A percentile compares a stretch with the other conserved stretches of the same genome.
Evolutionary conservation across 1,140 invertebrate species (phyloP).

Genomic region (Drosophila pallidifrons): DNA sequence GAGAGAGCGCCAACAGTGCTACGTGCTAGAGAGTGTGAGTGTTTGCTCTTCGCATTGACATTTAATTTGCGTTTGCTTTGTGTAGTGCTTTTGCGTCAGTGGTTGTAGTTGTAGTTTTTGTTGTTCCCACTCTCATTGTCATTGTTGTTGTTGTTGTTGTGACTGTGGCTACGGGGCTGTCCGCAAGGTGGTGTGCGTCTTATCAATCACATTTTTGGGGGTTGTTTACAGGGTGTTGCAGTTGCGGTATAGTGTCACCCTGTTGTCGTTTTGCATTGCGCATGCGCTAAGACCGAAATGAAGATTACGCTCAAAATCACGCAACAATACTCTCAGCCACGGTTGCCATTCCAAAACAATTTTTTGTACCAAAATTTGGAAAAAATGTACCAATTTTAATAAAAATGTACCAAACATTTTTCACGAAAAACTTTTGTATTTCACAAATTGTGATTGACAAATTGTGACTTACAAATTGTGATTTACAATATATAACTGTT

Average conservation of each 20-base stretch:
- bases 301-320: conserved; percentile 5
- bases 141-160: conserved; percentile 17
- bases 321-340: neutral
- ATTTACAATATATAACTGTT: too few species aligned
- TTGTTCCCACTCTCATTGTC: neutral
- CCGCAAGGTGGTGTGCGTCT: conserved; percentile 26
- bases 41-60: conserved; percentile 56
- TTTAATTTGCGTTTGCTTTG: conserved; percentile 45
- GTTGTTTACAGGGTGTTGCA: conserved; percentile 46
- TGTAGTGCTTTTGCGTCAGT: conserved; percentile 25
- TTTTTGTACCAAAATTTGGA: too few species aligned
- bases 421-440: too few species aligned
- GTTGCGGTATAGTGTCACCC: neutral
- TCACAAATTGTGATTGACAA: too few species aligned
- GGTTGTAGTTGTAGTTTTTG: conserved; percentile 36
- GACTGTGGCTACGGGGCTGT: conserved; percentile 19
- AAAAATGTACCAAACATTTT: too few species aligned
- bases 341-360: too few species aligned
- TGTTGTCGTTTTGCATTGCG: neutral
- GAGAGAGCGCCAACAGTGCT: too few species aligned
- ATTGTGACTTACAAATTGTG: too few species aligned
- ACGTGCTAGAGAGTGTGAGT: conserved; percentile 12
- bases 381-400: too few species aligned
- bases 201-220: conserved; percentile 37
- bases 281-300: conserved; percentile 10